These are phyloP conservation scores for Onychomys torridus DNA, from an alignment of 2,797 vertebrate genomes.

Conservation along the genomic window DNA sequence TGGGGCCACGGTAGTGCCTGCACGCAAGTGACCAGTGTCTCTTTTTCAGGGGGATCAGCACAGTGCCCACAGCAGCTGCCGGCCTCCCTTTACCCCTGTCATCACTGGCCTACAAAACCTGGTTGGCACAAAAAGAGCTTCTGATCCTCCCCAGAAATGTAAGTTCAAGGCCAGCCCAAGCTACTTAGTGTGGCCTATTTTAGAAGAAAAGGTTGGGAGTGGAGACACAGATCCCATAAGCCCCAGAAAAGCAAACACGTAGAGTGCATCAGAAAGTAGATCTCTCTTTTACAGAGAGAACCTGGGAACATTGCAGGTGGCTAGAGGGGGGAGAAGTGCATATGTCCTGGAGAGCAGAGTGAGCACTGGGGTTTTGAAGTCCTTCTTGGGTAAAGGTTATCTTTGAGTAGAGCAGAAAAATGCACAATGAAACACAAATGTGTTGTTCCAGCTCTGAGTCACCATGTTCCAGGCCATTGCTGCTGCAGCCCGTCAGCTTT, in stretches of 20 bases:
- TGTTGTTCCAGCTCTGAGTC: not conserved
- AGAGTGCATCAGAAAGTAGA: not conserved
- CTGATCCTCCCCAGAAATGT: slow-evolving; percentile 85
- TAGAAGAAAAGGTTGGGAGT: not conserved
- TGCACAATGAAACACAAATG: not conserved
- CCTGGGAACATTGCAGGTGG: not conserved
- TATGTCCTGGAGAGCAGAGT: not conserved
- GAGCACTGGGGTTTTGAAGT: not conserved
- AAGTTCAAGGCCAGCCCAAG: not conserved
- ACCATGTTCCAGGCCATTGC: not conserved
- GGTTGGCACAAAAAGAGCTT: slow-evolving; percentile 86
- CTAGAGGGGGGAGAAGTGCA: not conserved
- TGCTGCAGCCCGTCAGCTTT: not conserved
- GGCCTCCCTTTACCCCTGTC: slow-evolving; percentile 82
- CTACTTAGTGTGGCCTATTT: not conserved
- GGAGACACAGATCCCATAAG: not conserved
- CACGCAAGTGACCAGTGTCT: slow-evolving; percentile 15
- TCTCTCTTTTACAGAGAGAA: slow-evolving; percentile 6
- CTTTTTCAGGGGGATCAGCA: slow-evolving; percentile 89
- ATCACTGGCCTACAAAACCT: slow-evolving; percentile 86
- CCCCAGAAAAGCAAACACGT: not conserved
- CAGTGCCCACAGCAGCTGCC: slow-evolving; percentile 84
- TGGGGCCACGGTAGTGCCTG: not conserved
- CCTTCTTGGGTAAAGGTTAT: not conserved
- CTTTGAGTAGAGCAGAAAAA: slow-evolving; percentile 12